Base-by-base conservation (phyloP, 1,140 invertebrate species). In the Stratiolaelaps scimitus region DNA sequence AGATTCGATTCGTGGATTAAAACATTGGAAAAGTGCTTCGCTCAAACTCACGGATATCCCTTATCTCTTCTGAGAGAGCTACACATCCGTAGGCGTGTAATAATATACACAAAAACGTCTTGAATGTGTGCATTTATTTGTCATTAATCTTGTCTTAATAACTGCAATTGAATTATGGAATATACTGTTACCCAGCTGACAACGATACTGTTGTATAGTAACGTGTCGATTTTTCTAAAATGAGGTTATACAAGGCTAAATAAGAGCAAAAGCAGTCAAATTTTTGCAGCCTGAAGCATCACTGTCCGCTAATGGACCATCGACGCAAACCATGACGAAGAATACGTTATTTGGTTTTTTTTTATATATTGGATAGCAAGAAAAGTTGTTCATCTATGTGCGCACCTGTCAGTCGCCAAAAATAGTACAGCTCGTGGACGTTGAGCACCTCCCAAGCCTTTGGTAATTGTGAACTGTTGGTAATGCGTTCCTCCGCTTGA, bases 381-480 rank as follows among this genome's bases (percentile, higher is more conserved):
- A 19, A 60, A 5, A 45, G 7, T 28, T 15, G 47, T 26, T 34
- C 15, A 60, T 60, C 26, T n/a, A 4, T 48, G 15, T 26, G 10
- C 53, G 26, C 53, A 60, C 53, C 53, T 26, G 69, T 64, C 34
- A 70, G 23, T 48, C 67, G 64, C 68, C 69, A 70, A 7, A 70
- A 64, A 66, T 70, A 64, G 64, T 70, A 70, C 13, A 69, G 23
- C 34, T 70, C 69, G 26, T 53, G 29, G 7, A 70, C 65, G 20
- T 65, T 68, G 29, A 70, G 34, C 46, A 60, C 20, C 34, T 60
- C 53, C 53, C 53, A 60, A 1, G 53, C 53, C 10, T 60, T 15
- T 17, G 53, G 53, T 23, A 60, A 26, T 26, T 60, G 53, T n/a
- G 53, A 60, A 60, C 53, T 60, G 23, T 60, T 60, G 15, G 15